These are phyloP conservation scores for Nymphalis urticae DNA, from an alignment of 2,888 invertebrate species.

Conservation along the genomic window DNA sequence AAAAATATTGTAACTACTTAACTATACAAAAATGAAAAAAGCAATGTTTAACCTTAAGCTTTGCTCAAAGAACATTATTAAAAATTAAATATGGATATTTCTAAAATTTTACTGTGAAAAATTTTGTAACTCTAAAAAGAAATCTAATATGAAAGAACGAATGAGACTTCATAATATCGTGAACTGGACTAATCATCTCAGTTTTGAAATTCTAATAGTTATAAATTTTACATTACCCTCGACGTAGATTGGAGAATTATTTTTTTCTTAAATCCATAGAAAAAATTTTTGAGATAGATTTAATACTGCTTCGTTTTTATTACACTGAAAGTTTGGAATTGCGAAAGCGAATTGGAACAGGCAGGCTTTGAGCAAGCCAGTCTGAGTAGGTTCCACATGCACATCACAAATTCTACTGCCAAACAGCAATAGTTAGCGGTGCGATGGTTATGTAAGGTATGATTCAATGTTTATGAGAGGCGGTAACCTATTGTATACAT, in stretches of 20 bases:
- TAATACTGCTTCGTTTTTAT: background rate
- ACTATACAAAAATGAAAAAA: background rate
- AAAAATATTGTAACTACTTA: background rate
- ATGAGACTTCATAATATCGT: conserved; percentile 8
- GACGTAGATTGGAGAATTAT: conserved; percentile 4
- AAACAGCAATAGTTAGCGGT: too few relatives aligned
- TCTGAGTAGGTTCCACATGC: too few relatives aligned
- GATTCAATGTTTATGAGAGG: too few relatives aligned
- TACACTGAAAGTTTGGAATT: background rate
- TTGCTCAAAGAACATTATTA: background rate
- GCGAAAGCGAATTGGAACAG: too few relatives aligned
- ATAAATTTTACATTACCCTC: conserved; percentile 13
- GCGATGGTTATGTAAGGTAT: too few relatives aligned
- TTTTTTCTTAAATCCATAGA: conserved; percentile 8
- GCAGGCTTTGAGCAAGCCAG: too few relatives aligned
- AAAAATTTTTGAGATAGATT: background rate
- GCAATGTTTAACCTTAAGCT: background rate
- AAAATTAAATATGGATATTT: conserved; percentile 8
- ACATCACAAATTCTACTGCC: too few relatives aligned
- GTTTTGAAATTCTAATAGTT: conserved; percentile 21
- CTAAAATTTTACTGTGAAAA: conserved; percentile 3
- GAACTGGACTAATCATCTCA: conserved; percentile 7
- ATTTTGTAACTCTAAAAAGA: conserved; percentile 11
- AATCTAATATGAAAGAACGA: conserved; percentile 18
- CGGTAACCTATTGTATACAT: too few relatives aligned